A percentile compares a stretch with the other conserved stretches of the same genome.
These are phyloP conservation scores for Oreochromis tanganicae DNA, from an alignment of 2,113 vertebrate genomes.

Conservation along the genomic window DNA sequence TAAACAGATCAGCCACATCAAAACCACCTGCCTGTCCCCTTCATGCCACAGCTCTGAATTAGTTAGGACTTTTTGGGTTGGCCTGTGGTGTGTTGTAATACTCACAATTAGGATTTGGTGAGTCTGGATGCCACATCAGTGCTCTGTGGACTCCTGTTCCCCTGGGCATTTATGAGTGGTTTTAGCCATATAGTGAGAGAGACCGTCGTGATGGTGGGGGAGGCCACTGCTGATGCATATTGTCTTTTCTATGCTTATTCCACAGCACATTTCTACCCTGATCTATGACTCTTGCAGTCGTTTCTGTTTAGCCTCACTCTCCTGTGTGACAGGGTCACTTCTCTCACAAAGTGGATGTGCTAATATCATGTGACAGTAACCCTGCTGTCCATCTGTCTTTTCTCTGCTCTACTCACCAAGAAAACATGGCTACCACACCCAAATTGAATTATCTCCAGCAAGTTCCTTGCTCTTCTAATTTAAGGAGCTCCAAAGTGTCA, in stretches of 20 bases:
- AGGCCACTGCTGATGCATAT: background rate
- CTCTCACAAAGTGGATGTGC: constrained; percentile 4
- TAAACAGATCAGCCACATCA: background rate
- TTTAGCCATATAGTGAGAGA: background rate
- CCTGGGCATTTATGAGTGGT: background rate
- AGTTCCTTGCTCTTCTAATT: background rate
- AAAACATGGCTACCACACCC: background rate
- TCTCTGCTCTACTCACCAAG: background rate
- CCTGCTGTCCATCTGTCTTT: constrained; percentile 23
- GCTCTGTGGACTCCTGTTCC: background rate
- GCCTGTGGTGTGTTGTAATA: background rate
- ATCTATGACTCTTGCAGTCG: background rate
- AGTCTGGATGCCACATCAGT: background rate
- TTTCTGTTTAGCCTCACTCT: background rate
- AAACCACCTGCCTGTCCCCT: background rate
- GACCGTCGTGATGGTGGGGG: background rate
- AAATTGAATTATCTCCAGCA: background rate
- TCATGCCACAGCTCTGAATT: background rate
- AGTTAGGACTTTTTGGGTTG: background rate
- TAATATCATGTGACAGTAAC: constrained; percentile 53
- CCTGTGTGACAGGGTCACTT: background rate
- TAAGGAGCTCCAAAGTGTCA: background rate
- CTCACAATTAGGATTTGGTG: background rate
- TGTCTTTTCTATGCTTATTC: background rate
- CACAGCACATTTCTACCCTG: background rate